A percentile compares a stretch with the other conserved stretches of the same genome.
Conservation (phyloP, 2,113 vertebrate genomes). For the Lethenteron camtschaticum region DNA sequence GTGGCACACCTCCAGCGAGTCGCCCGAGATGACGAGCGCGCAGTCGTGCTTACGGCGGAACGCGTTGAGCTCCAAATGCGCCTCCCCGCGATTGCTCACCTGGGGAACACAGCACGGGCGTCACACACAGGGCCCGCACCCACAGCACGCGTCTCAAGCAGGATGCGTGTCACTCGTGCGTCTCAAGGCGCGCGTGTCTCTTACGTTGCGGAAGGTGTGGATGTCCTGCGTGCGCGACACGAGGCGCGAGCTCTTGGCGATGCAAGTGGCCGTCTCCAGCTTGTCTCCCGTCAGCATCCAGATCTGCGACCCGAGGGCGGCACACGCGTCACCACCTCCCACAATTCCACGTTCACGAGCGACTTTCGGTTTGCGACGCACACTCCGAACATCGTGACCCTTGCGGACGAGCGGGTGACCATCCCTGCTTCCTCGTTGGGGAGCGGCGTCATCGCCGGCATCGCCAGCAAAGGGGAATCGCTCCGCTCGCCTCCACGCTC, state of each 20-base stretch:
- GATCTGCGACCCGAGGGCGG: conserved; percentile 29
- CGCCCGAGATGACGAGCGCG: conserved; percentile 82
- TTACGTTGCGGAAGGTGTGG: conserved; percentile 41
- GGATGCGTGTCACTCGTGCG: too few species aligned
- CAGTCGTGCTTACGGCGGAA: conserved; percentile 92
- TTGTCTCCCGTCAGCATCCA: conserved; percentile 98
- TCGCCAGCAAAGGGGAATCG: too few species aligned
- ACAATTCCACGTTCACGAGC: too few species aligned
- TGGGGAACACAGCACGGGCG: conserved; percentile 16
- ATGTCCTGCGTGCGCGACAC: conserved; percentile 70
- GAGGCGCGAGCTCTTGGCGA: conserved; percentile 83
- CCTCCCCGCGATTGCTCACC: conserved; percentile 65
- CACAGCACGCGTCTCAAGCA: background rate
- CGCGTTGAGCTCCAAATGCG: conserved; percentile 87
- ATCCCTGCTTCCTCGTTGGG: too few species aligned
- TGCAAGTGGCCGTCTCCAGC: conserved; percentile 84
- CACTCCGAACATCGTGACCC: too few species aligned
- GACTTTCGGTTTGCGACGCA: too few species aligned
- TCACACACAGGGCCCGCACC: background rate
- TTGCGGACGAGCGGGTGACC: too few species aligned
- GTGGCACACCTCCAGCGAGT: conserved; percentile 61
- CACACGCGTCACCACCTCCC: background rate
- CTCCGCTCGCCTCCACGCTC: too few species aligned
- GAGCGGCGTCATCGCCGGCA: too few species aligned
- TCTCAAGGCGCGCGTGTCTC: background rate